A percentile compares a stretch with the other conserved stretches of the same genome.
These are phyloP conservation scores for Riptortus pedestris DNA, from an alignment of 1,140 invertebrate species.

Conservation along the genomic window DNA sequence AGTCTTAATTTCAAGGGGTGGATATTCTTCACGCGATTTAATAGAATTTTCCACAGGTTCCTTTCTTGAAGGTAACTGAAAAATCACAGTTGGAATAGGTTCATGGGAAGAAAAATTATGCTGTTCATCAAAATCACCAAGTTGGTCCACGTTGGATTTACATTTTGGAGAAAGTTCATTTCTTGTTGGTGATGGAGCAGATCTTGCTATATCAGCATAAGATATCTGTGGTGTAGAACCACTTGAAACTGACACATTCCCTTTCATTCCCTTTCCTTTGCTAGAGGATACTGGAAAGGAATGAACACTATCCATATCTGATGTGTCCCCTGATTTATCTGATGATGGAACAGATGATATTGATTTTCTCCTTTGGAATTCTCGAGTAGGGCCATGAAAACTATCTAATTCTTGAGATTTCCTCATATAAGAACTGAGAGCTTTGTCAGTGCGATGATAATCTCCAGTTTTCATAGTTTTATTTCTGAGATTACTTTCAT, in stretches of 20 bases:
- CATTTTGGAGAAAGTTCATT: not conserved
- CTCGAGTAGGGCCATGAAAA: not conserved
- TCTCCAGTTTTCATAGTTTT: not conserved
- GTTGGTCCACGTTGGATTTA: not conserved
- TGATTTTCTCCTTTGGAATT: conserved; percentile 38
- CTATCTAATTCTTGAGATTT: conserved; percentile 3
- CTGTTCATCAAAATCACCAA: not conserved
- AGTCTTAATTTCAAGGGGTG: conserved; percentile 20
- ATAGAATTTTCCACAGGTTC: not conserved
- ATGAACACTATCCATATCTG: conserved; percentile 60
- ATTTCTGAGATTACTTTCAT: not conserved
- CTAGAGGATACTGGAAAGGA: conserved; percentile 54
- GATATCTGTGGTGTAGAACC: conserved; percentile 52
- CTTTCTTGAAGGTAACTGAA: conserved; percentile 19
- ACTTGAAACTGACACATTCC: conserved; percentile 35
- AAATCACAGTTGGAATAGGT: conserved; percentile 22
- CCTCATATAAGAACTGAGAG: conserved; percentile 27
- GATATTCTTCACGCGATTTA: conserved; percentile 27
- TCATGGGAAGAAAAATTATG: not conserved
- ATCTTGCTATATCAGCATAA: conserved; percentile 57
- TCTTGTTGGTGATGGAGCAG: conserved; percentile 22
- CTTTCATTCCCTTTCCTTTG: conserved; percentile 32
- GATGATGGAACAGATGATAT: conserved; percentile 52
- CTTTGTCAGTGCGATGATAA: conserved; percentile 32
- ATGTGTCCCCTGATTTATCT: conserved; percentile 62